A percentile compares a stretch with the other conserved stretches of the same genome.
Evolutionary conservation across 2,113 vertebrate genomes (phyloP).

Genomic region (Cyrtonyx montezumae): DNA sequence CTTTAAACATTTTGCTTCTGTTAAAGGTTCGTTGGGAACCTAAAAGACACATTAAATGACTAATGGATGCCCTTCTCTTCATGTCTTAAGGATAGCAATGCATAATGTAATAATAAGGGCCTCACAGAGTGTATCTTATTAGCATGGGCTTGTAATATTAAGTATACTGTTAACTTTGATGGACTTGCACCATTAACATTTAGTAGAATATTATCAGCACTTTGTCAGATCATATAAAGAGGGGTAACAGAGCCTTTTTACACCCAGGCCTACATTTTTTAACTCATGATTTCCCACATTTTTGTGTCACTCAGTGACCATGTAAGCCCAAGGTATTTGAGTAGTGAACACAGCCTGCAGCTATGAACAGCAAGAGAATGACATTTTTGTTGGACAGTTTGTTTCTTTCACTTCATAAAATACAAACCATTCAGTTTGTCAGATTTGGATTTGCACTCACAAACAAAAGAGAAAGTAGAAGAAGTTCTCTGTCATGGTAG

Average conservation of each 20-base stretch:
- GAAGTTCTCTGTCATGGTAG: not conserved
- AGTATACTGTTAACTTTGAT: not conserved
- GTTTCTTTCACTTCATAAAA: not conserved
- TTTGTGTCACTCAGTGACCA: not conserved
- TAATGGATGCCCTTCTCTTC: not conserved
- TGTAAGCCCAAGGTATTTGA: not conserved
- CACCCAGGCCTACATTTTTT: not conserved
- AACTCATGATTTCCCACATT: not conserved
- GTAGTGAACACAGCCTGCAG: not conserved
- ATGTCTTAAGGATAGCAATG: not conserved
- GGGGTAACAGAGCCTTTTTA: not conserved
- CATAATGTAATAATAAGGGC: not conserved
- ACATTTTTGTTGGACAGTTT: not conserved
- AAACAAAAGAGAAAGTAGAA: not conserved
- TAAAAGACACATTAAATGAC: not conserved
- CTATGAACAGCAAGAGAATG: not conserved
- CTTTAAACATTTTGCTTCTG: slow-evolving; percentile 10
- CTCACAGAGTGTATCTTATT: not conserved
- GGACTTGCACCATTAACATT: not conserved
- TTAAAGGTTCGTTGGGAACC: not conserved
- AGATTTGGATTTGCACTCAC: not conserved
- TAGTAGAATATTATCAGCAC: not conserved
- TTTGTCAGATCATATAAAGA: not conserved
- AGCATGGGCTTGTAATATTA: not conserved
- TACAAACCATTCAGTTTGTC: not conserved